Conservation (phyloP, 92 coral and sea anemone species). For the Desmophyllum pertusum region DNA sequence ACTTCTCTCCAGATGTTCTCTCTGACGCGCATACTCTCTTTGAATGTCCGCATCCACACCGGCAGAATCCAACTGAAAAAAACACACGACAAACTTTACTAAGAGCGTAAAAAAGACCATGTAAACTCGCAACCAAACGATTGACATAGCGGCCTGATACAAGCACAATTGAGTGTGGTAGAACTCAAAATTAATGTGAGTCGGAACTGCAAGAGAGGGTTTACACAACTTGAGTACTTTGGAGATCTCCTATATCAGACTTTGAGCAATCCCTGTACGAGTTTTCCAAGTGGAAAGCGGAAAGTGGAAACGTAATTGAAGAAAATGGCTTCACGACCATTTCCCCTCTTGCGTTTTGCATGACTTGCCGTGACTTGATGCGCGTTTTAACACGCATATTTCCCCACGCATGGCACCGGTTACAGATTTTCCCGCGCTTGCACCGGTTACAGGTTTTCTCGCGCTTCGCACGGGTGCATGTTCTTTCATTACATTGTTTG, state of each 20-base stretch:
- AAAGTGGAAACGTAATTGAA: no score
- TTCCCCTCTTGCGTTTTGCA: background rate
- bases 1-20: slow-evolving; percentile 98
- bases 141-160: no score
- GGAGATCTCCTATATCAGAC: no score
- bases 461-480: background rate
- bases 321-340: no score
- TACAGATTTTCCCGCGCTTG: background rate
- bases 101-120: background rate
- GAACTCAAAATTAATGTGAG: no score
- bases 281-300: no score
- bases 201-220: no score
- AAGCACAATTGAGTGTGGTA: no score
- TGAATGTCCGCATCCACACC: slow-evolving; percentile 98
- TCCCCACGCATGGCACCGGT: background rate
- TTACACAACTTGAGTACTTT: no score
- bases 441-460: background rate
- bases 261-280: no score
- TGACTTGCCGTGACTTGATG: background rate
- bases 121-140: background rate
- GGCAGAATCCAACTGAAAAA: slow-evolving; percentile 88
- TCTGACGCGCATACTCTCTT: slow-evolving; percentile 94
- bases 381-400: background rate
- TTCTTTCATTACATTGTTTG: background rate
- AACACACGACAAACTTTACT: background rate